Evolutionary conservation across 92 coral and sea anemone genomes (phyloP), one percentile per base, ranked within the genome.

Genomic region (Porites evermanni): DNA sequence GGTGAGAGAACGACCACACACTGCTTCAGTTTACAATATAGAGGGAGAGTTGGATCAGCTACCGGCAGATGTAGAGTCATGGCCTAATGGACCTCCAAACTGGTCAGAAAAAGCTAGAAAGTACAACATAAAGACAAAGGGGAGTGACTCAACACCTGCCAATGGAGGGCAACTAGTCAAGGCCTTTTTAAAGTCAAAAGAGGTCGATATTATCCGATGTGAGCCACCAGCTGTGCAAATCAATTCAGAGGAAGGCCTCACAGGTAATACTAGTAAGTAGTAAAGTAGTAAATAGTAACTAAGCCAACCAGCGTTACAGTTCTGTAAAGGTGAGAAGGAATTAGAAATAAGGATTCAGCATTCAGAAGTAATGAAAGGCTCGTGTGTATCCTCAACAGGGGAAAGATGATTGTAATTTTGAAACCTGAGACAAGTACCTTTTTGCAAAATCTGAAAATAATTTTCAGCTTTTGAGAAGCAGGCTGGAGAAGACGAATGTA

Each of bases 21-120:
- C 72, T 29, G 66, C 86, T 24, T 70, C 81, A 3, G 2, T 72
- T 11, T 67, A 71, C 2, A 58, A 58, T 51, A 77, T 75, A 2
- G 65, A 26, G 5, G 91, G 88, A 8, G 83, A 75, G 13, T 23
- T 88, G 26, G 77, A 63, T 8, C 67, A 78, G n/a, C 73, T 69
- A 7, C 61, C 17, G 4, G 51, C 38, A 0, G 88, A 82, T 20
- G 52, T 54, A 16, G 24, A 75, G 65, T 32, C 50, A 2, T 83
- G 88, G 78, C 60, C 69, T 17, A 16, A 68, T 26, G 50, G 67
- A 4, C 2, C 71, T 20, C 9, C 14, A 1, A 82, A 82, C 81
- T 88, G 88, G 88, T 72, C 82, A 17, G 75, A 81, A 63, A 88
- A 88, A 61, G 91, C 91, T 12, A 82, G 72, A 52, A 71, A 64